Evolutionary conservation across 1,140 invertebrate genomes (phyloP).

Genomic region (Gonioctena quinquepunctata): DNA sequence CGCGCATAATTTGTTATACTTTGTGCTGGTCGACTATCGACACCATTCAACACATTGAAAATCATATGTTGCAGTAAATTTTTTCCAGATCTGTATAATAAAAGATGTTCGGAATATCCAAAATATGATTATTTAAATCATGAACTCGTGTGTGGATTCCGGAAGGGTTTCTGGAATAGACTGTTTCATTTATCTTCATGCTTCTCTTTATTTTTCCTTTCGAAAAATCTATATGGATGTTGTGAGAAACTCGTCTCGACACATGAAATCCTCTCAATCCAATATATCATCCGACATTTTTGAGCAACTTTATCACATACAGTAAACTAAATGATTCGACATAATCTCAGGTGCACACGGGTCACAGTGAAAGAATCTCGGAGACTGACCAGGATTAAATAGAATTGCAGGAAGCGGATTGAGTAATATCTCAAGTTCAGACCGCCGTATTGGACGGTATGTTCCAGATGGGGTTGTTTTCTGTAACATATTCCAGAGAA

Average conservation of each 20-base stretch:
- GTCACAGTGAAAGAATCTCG: not conserved
- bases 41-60: too few relatives aligned
- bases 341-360: not conserved
- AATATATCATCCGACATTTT: not conserved
- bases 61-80: too few relatives aligned
- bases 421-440: not conserved
- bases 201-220: too few relatives aligned
- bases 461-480: not conserved
- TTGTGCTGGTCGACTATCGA: too few relatives aligned
- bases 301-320: not conserved
- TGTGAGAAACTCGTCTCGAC: not conserved
- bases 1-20: too few relatives aligned
- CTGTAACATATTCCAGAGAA: too few relatives aligned
- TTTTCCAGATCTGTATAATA: too few relatives aligned
- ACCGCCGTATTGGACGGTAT: not conserved
- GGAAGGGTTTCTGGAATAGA: too few relatives aligned
- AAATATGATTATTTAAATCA: too few relatives aligned
- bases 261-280: not conserved
- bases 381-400: not conserved
- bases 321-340: not conserved
- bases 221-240: not conserved
- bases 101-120: too few relatives aligned
- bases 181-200: too few relatives aligned
- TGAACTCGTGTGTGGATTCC: too few relatives aligned
- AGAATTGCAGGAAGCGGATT: not conserved